These are phyloP conservation scores for Phrynocephalus guinanensis DNA, from an alignment of 2,797 vertebrate genomes.

Conservation along the genomic window DNA sequence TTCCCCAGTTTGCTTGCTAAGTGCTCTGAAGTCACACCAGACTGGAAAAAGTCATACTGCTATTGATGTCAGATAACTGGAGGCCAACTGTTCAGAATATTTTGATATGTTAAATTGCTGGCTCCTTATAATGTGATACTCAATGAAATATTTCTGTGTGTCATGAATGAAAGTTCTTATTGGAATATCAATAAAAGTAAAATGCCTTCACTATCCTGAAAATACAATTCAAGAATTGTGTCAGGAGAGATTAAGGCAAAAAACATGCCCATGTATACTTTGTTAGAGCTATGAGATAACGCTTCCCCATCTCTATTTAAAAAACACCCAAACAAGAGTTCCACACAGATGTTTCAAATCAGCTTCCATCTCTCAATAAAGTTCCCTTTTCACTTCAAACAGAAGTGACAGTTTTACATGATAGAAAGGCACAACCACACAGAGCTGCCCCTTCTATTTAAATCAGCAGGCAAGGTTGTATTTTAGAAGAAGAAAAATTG, in stretches of 20 bases:
- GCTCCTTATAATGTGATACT: conserved; percentile 50
- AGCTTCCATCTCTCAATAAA: neutral
- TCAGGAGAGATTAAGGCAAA: neutral
- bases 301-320: conserved; percentile 18
- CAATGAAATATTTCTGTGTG: conserved; percentile 41
- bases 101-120: conserved; percentile 39
- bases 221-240: neutral
- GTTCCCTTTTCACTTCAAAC: neutral
- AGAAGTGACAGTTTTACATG: neutral
- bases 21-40: conserved; percentile 71
- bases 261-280: neutral
- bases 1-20: conserved; percentile 72
- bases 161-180: conserved; percentile 35
- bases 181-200: conserved; percentile 1
- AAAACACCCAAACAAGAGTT: conserved; percentile 17
- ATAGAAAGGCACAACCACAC: neutral
- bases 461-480: neutral
- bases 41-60: conserved; percentile 54
- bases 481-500: neutral
- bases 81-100: conserved; percentile 45
- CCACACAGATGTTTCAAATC: neutral
- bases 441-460: conserved; percentile 1
- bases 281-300: neutral
- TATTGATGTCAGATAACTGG: conserved; percentile 51
- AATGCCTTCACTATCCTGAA: neutral